Percentiles rank a stretch among this genome's conserved stretches.
Conservation (phyloP, 1,140 invertebrate genomes). For the Holcopasites calliopsidis region DNA sequence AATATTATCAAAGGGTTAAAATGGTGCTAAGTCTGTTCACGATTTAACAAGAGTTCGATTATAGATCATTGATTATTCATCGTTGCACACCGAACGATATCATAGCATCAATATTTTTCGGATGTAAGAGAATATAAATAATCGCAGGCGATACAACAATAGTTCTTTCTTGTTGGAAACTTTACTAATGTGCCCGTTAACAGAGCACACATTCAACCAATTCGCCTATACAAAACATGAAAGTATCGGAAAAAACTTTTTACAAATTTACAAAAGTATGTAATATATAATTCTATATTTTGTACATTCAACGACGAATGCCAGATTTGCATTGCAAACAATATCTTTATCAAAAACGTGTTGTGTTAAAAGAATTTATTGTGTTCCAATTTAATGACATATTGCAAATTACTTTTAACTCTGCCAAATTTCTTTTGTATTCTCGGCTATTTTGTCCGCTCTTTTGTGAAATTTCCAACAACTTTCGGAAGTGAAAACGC, state of each 20-base stretch:
- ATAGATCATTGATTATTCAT: slow-evolving; percentile 6
- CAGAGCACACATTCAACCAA: neutral
- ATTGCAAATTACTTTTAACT: neutral
- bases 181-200: slow-evolving; percentile 5
- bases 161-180: neutral
- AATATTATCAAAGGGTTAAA: neutral
- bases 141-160: neutral
- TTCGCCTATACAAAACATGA: slow-evolving; percentile 6
- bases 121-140: neutral
- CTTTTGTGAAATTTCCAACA: neutral
- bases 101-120: slow-evolving; percentile 19
- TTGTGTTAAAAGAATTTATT: neutral
- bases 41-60: neutral
- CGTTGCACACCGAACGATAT: neutral
- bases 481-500: neutral
- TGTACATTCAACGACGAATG: neutral
- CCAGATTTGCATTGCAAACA: neutral
- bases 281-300: neutral
- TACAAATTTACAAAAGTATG: slow-evolving; percentile 2
- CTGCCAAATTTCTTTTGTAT: neutral
- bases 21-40: neutral
- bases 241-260: slow-evolving; percentile 43
- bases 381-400: neutral
- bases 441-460: neutral
- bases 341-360: neutral